Evolutionary conservation across 2,797 vertebrate species (phyloP).

Genomic region (Microctenopoma stevenorrisi): DNA sequence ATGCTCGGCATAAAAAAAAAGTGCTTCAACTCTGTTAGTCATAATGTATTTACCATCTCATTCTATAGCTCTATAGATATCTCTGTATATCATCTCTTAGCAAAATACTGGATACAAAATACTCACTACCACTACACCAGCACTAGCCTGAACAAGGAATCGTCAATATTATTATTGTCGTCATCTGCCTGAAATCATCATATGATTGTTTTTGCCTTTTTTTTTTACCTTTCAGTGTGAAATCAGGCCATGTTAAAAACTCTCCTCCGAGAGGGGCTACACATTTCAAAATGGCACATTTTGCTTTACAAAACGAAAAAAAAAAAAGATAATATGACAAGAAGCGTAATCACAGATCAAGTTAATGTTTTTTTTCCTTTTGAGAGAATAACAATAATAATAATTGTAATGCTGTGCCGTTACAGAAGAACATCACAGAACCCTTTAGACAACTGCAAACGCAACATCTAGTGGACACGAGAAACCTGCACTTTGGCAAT

Average conservation of each 20-base stretch:
- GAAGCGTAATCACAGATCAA: constrained; percentile 85
- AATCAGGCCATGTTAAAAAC: constrained; percentile 67
- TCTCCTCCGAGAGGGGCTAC: constrained; percentile 73
- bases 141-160: constrained; percentile 75
- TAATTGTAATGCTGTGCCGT: constrained; percentile 79
- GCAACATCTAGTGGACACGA: constrained; percentile 80
- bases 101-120: constrained; percentile 85
- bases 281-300: constrained; percentile 82
- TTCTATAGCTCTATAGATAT: constrained; percentile 84
- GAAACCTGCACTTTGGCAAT: constrained; percentile 90
- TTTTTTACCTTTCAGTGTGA: constrained; percentile 70
- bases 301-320: constrained; percentile 74
- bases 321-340: constrained; percentile 78
- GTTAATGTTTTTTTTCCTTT: constrained; percentile 81
- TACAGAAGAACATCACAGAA: constrained; percentile 85
- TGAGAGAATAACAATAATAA: constrained; percentile 78
- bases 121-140: constrained; percentile 80
- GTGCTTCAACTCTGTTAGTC: constrained; percentile 87
- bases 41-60: constrained; percentile 74
- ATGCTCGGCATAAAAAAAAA: constrained; percentile 81
- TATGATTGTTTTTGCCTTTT: constrained; percentile 73
- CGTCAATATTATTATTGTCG: constrained; percentile 65
- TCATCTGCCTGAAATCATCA: constrained; percentile 71
- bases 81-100: constrained; percentile 82
- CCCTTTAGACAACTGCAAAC: constrained; percentile 83